A percentile compares a stretch with the other conserved stretches of the same genome.
phyloP scores from a whole-genome alignment of 1,140 invertebrate genomes.

The Lepeophtheirus salmonis region DNA sequence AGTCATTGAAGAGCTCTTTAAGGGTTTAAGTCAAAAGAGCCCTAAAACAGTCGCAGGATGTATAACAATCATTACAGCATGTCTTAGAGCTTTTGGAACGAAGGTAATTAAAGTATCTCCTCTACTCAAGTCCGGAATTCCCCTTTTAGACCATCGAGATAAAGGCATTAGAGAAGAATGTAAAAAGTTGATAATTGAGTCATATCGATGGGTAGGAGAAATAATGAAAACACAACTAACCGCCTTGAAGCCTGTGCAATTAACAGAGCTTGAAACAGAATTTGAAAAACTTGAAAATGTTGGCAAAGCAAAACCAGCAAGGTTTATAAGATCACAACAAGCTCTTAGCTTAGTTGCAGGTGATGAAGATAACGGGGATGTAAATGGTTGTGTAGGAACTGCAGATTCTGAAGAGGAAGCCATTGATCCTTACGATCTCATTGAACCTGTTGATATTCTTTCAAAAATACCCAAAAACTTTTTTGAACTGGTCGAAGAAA shows the following conservation, averaged over 20 bases:
- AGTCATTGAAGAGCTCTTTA: slow-evolving; percentile 72
- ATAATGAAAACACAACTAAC: slow-evolving; percentile 68
- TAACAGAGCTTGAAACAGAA: slow-evolving; percentile 68
- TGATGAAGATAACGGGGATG: slow-evolving; percentile 30
- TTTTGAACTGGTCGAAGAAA: slow-evolving; percentile 79
- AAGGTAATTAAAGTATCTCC: slow-evolving; percentile 77
- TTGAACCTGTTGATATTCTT: slow-evolving; percentile 79
- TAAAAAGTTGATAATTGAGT: slow-evolving; percentile 70
- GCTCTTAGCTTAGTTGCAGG: slow-evolving; percentile 26
- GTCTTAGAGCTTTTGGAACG: slow-evolving; percentile 45
- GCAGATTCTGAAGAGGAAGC: slow-evolving; percentile 27
- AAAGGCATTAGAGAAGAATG: slow-evolving; percentile 77
- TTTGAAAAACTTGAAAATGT: slow-evolving; percentile 50
- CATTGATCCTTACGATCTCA: slow-evolving; percentile 71
- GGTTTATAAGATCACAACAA: slow-evolving; percentile 55
- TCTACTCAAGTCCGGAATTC: slow-evolving; percentile 62
- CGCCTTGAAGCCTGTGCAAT: slow-evolving; percentile 61
- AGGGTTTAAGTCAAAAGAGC: slow-evolving; percentile 74
- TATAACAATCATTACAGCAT: slow-evolving; percentile 8
- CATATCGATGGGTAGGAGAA: slow-evolving; percentile 74
- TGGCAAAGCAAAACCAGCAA: slow-evolving; percentile 46
- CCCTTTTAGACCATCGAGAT: slow-evolving; percentile 71
- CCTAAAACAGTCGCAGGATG: slow-evolving; percentile 50
- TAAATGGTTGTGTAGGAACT: slow-evolving; percentile 22
- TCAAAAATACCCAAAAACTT: slow-evolving; percentile 85